Percentiles rank a stretch among this genome's conserved stretches.
phyloP scores from a whole-genome alignment of 2,797 vertebrate species.

The Peromyscus aztecus region DNA sequence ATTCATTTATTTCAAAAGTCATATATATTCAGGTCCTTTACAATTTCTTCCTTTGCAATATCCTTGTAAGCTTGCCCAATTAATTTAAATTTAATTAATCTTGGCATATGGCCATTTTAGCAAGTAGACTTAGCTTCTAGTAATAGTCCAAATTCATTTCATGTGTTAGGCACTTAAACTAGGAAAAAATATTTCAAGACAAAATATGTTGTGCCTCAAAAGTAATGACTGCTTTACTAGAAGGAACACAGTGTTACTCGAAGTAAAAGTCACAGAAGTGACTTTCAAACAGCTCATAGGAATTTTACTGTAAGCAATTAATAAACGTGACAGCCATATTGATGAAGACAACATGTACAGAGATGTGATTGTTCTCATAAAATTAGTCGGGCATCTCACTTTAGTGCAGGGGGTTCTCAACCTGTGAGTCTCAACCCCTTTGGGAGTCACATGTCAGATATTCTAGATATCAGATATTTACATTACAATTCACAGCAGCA shows the following conservation, averaged over 20 bases:
- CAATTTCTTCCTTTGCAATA: conserved; percentile 64
- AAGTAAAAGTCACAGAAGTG: background rate
- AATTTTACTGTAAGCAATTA: background rate
- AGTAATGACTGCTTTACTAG: conserved; percentile 44
- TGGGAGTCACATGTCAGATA: no score
- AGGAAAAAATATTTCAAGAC: conserved; percentile 68
- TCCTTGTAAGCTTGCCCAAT: conserved; percentile 59
- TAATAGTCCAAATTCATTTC: conserved; percentile 70
- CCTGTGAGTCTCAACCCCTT: no score
- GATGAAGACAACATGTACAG: background rate
- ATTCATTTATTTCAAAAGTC: conserved; percentile 60
- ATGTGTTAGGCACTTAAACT: conserved; percentile 56
- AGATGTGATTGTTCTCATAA: background rate
- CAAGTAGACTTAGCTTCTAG: conserved; percentile 61
- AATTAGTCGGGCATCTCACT: background rate
- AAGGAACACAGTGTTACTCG: background rate
- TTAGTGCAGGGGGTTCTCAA: background rate
- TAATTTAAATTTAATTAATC: conserved; percentile 73
- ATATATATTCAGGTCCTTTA: conserved; percentile 58
- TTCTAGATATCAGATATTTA: background rate
- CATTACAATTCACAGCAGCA: background rate
- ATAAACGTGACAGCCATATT: background rate
- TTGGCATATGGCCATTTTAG: conserved; percentile 70
- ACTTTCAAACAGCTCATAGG: background rate
- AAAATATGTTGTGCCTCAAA: conserved; percentile 64